Evolutionary conservation across 2,113 vertebrate genomes (phyloP), one percentile per base, ranked within the genome.

Genomic region (Columba livia): DNA sequence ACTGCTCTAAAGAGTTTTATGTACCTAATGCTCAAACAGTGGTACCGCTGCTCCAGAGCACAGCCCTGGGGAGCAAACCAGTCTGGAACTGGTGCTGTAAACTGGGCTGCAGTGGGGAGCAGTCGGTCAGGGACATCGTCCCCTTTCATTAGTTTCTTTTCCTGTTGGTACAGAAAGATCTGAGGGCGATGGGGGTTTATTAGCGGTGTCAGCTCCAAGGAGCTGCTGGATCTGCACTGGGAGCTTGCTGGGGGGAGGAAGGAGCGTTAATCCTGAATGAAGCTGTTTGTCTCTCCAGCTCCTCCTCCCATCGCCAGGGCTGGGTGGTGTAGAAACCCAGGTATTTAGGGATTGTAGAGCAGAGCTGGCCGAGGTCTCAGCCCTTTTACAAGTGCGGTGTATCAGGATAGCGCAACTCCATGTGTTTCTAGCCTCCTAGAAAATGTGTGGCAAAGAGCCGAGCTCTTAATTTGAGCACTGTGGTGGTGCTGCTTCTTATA

Each of bases 191-290:
- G 25, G 18, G 69, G 42, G 11, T 51, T 85, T 53, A 28, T 67
- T 29, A 26, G 34, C 14, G 5, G 11, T 4, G 38, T 77, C 6
- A 51, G 61, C 88, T 34, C 85, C 18, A 2, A 23, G 53, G 71
- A 70, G 60, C 71, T 83, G 65, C 69, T 91, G 78, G 58, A 26
- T 42, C n/a, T 18, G 66, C 77, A 47, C 61, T 74, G 86, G 82
- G 84, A 79, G 24, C 32, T 67, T 54, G 38, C 57, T 28, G n/a
- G 66, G 36, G n/a, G 40, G 48, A 64, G 38, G 58, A 77, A 34
- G 80, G 65, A 71, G 38, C 10, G 0, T 42, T 58, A 51, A 81
- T 82, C 38, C 44, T 4, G 0, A 1, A 1, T 1, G 65, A n/a
- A 79, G 34, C 44, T 51, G 40, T 62, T 69, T 74, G 72, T 3